These are phyloP conservation scores for Trachymyrmex cornetzi DNA, from an alignment of 1,140 invertebrate genomes.

Conservation along the genomic window DNA sequence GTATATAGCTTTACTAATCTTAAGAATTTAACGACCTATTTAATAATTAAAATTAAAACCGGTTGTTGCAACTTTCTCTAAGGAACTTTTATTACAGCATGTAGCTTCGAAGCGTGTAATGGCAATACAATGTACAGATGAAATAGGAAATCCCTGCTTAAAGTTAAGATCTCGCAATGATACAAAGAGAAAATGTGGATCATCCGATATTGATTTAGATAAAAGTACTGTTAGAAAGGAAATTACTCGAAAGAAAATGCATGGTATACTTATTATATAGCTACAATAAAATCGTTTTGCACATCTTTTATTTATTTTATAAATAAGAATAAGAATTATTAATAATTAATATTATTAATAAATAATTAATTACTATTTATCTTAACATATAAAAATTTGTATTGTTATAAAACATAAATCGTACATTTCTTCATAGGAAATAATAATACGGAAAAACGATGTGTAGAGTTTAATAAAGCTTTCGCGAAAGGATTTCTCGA, in stretches of 20 bases:
- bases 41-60: constrained; percentile 3
- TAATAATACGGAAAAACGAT: neutral
- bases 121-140: constrained; percentile 57
- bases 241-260: neutral
- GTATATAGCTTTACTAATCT: neutral
- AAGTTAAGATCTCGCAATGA: constrained; percentile 67
- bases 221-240: neutral
- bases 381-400: neutral
- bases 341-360: constrained; percentile 5
- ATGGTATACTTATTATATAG: constrained; percentile 33
- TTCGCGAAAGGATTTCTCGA: constrained; percentile 25
- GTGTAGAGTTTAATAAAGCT: constrained; percentile 1
- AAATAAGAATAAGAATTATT: constrained; percentile 15
- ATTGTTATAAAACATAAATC: constrained; percentile 5
- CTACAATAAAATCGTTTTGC: neutral
- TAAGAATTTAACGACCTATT: neutral
- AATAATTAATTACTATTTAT: constrained; percentile 1
- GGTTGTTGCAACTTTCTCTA: constrained; percentile 31
- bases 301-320: neutral
- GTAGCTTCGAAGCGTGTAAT: constrained; percentile 46
- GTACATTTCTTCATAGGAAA: neutral
- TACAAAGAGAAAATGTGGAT: constrained; percentile 27
- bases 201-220: neutral
- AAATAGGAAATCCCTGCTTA: constrained; percentile 58
- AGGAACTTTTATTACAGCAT: constrained; percentile 40